Evolutionary conservation across 2,888 invertebrate genomes (phyloP).

Genomic region (Loripinus fragilis): DNA sequence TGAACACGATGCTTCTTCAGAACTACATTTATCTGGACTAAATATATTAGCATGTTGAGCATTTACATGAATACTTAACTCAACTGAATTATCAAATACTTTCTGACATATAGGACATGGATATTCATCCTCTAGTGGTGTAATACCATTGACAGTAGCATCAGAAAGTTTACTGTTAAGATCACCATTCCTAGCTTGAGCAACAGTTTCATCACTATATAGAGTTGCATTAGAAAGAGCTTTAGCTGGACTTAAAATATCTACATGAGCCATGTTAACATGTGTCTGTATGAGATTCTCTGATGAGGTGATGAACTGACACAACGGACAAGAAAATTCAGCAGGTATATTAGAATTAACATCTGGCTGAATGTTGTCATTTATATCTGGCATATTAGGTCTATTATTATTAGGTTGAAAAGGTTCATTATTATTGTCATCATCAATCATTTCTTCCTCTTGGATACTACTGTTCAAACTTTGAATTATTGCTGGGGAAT

Average conservation of each 20-base stretch:
- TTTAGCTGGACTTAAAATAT: conserved; percentile 68
- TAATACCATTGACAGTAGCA: conserved; percentile 15
- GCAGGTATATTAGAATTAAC: conserved; percentile 69
- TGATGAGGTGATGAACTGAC: conserved; percentile 89
- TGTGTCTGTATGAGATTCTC: conserved; percentile 91
- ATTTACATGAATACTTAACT: conserved; percentile 93
- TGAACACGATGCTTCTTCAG: conserved; percentile 16
- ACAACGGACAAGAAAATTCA: conserved; percentile 88
- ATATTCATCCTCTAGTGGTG: conserved; percentile 82
- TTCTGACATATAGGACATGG: conserved; percentile 92
- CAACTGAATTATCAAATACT: conserved; percentile 86
- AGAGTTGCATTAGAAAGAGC: not conserved
- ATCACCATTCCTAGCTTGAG: conserved; percentile 9
- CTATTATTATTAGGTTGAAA: conserved; percentile 55
- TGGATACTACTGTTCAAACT: conserved; percentile 28
- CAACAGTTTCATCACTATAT: not conserved
- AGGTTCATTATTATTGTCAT: conserved; percentile 56
- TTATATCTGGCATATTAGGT: conserved; percentile 62
- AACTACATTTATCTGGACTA: conserved; percentile 86
- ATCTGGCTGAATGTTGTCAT: conserved; percentile 68
- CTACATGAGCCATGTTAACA: conserved; percentile 92
- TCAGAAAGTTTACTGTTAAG: conserved; percentile 2
- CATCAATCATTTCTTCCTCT: conserved; percentile 51
- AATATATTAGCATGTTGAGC: conserved; percentile 92
- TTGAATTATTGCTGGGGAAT: not conserved